phyloP scores from a whole-genome alignment of 64 coral and sea anemone genomes.

The Catalaphyllia jardinei region DNA sequence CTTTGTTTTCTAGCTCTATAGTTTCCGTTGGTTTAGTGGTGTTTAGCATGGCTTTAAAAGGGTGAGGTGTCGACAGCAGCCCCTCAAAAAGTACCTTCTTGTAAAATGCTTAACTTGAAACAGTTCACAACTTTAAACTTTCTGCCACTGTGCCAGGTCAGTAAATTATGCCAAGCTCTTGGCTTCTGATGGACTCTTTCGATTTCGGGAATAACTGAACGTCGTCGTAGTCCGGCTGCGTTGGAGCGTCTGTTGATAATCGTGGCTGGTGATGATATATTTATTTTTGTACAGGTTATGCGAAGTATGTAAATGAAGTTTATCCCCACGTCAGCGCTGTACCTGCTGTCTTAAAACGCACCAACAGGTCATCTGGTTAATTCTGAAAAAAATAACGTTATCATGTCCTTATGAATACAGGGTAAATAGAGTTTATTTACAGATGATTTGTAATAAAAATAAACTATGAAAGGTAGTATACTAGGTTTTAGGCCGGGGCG shows the following conservation, averaged over 20 bases:
- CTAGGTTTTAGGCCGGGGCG: neutral
- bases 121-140: neutral
- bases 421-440: conserved; percentile 12
- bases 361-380: neutral
- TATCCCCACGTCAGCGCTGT: neutral
- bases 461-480: neutral
- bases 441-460: conserved; percentile 1
- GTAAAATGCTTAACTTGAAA: neutral
- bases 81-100: neutral
- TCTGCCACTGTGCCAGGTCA: too few relatives aligned
- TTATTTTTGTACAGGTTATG: neutral
- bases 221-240: neutral
- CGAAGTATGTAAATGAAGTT: conserved; percentile 5
- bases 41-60: conserved; percentile 51
- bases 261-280: neutral
- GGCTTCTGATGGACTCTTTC: neutral
- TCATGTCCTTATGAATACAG: conserved; percentile 1
- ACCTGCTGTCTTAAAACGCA: neutral
- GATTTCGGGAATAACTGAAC: neutral
- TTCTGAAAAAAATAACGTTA: conserved; percentile 31
- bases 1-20: neutral
- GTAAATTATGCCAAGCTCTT: neutral
- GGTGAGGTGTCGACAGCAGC: neutral
- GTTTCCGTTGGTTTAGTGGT: neutral
- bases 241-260: neutral